These are phyloP conservation scores for Riparia riparia DNA, from an alignment of 2,113 vertebrate species.

Conservation along the genomic window DNA sequence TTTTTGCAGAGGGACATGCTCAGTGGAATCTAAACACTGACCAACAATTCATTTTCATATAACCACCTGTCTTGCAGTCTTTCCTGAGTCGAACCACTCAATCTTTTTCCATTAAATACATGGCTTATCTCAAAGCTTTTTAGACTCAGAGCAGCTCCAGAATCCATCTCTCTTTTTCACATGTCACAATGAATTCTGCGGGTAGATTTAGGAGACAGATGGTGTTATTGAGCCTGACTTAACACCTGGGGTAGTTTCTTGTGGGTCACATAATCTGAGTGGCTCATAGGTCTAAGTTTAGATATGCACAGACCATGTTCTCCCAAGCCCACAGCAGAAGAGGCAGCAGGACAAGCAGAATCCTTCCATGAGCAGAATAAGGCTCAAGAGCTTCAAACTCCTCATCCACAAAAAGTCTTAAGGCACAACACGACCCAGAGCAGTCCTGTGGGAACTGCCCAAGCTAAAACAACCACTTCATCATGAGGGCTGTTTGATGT, in stretches of 20 bases:
- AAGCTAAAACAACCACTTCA: not conserved
- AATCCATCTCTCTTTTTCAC: not conserved
- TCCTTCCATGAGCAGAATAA: not conserved
- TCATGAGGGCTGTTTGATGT: fast-evolving
- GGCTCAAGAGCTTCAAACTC: not conserved
- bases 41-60: not conserved
- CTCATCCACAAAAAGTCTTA: not conserved
- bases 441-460: not conserved
- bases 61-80: not conserved
- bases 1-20: not conserved
- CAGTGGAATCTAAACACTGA: not conserved
- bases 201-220: not conserved
- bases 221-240: not conserved
- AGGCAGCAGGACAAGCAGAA: not conserved
- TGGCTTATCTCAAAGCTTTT: not conserved
- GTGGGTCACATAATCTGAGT: not conserved
- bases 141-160: not conserved
- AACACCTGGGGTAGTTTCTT: not conserved
- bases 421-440: not conserved
- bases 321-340: not conserved
- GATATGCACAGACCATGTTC: not conserved
- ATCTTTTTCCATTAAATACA: not conserved
- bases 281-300: not conserved
- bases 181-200: not conserved
- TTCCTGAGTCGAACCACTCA: not conserved